Base-by-base conservation (phyloP, 2,113 vertebrate genomes). In the Lynx canadensis region DNA sequence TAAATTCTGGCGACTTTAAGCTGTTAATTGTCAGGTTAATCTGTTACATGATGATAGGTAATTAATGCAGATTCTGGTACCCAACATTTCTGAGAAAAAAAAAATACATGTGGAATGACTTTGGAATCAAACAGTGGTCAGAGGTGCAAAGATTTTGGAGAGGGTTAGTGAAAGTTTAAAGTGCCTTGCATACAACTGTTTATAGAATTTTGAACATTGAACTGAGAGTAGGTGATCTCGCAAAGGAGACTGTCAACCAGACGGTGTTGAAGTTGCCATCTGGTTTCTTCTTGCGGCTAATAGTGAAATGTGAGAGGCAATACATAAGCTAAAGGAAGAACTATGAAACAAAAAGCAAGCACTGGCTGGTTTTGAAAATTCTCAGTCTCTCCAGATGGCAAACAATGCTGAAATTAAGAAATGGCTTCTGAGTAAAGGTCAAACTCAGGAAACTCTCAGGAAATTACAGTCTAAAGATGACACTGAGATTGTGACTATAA, bases 201-300 rank as follows among this genome's bases (percentile, higher is more conserved):
- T 31, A 38, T 6, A 76, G 60, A 94, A 83, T 88, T 85, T 21
- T 84, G 82, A 96, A 92, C 15, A 52, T 4, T 76, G n/a, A 94
- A 85, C 38, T 63, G 7, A 6, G 14, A 57, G 19, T 60, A 76
- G 29, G 79, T 65, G 92, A 86, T 86, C 84, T 79, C 78, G 18
- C 60, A 27, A 76, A 95, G 66, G 52, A 89, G 27, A 84, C 8
- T 94, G 89, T 31, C 33, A 96, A 65, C 36, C 48, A 94, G 65
- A 68, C 6, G 2, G 74, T 69, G n/a, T 38, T 81, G 16, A 92
- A 85, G 33, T 31, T 84, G 31, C 65, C 74, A 94, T 89, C 31
- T 95, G 78, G 73, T 81, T 92, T 95, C 55, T 45, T 89, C 71
- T 79, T 74, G 10, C 55, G 79, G 55, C 68, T 92, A 95, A 85